Evolutionary conservation across 2,888 invertebrate species (phyloP).

Genomic region (Smittia sp.): DNA sequence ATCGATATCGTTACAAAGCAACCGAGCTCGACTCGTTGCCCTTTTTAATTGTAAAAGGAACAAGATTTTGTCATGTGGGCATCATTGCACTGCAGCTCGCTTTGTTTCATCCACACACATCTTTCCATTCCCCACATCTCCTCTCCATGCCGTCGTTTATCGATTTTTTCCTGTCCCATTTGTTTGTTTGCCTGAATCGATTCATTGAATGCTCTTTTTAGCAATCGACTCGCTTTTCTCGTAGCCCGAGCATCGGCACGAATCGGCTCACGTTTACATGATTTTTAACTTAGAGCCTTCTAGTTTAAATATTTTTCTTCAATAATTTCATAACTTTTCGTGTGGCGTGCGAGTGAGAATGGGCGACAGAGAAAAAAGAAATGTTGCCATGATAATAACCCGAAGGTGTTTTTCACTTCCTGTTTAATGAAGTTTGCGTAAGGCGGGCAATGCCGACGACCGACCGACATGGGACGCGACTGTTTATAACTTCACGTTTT

Average conservation of each 20-base stretch:
- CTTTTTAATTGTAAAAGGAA: too few relatives aligned
- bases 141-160: constrained; percentile 26
- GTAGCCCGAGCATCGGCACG: too few relatives aligned
- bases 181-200: constrained; percentile 33
- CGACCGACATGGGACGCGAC: background rate
- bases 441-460: background rate
- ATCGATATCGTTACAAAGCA: too few relatives aligned
- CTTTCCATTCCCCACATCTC: background rate
- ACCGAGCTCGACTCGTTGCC: too few relatives aligned
- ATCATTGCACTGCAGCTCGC: background rate
- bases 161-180: constrained; percentile 40
- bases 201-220: constrained; percentile 20
- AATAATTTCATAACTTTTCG: background rate
- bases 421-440: background rate
- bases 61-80: background rate
- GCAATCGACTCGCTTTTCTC: background rate
- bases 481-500: constrained; percentile 13
- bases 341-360: background rate
- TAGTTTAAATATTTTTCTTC: background rate
- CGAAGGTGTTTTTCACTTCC: constrained; percentile 10
- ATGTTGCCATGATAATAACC: background rate
- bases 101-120: background rate
- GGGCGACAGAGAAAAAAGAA: background rate
- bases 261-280: background rate
- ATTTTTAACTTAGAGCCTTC: background rate